phyloP scores from a whole-genome alignment of 2,797 vertebrate genomes.

The Sciurus vulgaris region DNA sequence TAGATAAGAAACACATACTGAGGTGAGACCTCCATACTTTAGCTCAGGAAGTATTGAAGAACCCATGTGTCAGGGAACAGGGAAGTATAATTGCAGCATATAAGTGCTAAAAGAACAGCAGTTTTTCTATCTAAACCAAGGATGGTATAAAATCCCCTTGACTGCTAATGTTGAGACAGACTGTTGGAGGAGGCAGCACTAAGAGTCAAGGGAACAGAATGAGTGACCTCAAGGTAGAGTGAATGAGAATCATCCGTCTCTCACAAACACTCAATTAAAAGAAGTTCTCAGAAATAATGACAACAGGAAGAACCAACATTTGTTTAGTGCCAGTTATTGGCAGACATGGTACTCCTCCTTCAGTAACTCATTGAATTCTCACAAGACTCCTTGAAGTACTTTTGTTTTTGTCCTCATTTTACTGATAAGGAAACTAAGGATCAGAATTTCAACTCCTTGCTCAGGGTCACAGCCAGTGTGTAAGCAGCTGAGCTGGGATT shows the following conservation, averaged over 20 bases:
- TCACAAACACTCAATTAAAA: background rate
- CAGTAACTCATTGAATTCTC: background rate
- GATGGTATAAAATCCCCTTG: background rate
- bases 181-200: background rate
- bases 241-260: background rate
- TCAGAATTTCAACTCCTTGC: conserved; percentile 27
- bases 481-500: background rate
- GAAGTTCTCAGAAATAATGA: background rate
- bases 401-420: background rate
- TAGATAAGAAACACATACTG: background rate
- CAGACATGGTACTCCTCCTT: background rate
- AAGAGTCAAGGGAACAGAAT: background rate
- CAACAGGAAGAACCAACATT: background rate
- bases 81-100: conserved; percentile 20
- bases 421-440: background rate
- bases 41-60: background rate
- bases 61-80: background rate
- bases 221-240: background rate
- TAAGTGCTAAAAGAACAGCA: background rate
- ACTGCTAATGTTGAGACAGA: background rate
- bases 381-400: background rate
- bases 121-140: background rate
- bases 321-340: background rate
- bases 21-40: background rate
- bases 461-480: background rate